Base-by-base conservation (phyloP, 2,797 vertebrate genomes). In the Pteronotus mesoamericanus region DNA sequence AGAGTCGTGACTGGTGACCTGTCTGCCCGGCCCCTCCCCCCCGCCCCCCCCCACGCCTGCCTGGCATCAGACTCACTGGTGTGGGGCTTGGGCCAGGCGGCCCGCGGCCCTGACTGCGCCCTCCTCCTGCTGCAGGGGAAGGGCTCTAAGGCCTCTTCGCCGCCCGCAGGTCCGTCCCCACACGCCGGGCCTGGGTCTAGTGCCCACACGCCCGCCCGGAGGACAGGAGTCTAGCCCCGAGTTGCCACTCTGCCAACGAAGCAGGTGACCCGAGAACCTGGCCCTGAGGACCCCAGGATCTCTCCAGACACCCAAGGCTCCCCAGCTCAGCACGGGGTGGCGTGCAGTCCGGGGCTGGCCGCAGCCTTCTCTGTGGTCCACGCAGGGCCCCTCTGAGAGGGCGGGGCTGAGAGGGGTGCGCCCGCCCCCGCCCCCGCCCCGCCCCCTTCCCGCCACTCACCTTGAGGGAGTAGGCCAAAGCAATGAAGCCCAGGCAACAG, bases 401-500 rank as follows among this genome's bases (percentile, higher is more conserved):
- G 53, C 44, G 26, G 44, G 26, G 9, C 16, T 3, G 9, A 72
- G 39, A 1, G 16, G 29, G 6, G 32, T 15, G 61, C 15, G 9
- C 3, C 4, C 4, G 12, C 34, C 8, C 64, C 7, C 0, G 29
- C 9, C 9, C 24, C 2, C 0, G 3, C n/a, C 4, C 24, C 7
- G 5, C 34, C 3, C 26, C 37, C 37, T 42, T n/a, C 0, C 1
- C 1, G 6, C 85, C 7, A 34, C 98, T 98, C 97, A 98, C 99
- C 97, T 99, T 99, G 96, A 99, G 74, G 9, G 99, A 99, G 98
- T 99, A 99, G 97, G 99, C 99, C 98, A 99, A 96, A 34, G 99
- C 99, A 9, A 99, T 99, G 98, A 99, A 99, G 95, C 99, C 99
- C 24, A 99, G 98, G 96, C 99, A 99, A 98, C 99, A 99, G 98